These are phyloP conservation scores for Eupeodes corollae DNA, from an alignment of 1,140 invertebrate genomes.

Conservation along the genomic window DNA sequence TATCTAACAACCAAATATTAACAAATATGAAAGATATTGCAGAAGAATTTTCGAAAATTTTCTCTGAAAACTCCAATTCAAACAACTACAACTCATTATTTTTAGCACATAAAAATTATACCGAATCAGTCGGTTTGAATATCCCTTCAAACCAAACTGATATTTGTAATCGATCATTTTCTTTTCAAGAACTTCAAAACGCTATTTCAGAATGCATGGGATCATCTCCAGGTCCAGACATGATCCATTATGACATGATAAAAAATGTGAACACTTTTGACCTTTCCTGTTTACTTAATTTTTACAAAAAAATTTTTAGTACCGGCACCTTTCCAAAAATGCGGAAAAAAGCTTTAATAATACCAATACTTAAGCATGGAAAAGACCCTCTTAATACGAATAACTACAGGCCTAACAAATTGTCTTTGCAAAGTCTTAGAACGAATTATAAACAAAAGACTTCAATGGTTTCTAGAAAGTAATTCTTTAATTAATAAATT, in stretches of 20 bases:
- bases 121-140: neutral
- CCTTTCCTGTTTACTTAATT: constrained; percentile 2
- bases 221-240: constrained; percentile 10
- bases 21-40: neutral
- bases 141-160: neutral
- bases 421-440: constrained; percentile 13
- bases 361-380: constrained; percentile 17
- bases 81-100: neutral
- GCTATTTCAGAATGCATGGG: neutral
- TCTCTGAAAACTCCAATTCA: neutral
- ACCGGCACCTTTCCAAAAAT: constrained; percentile 8
- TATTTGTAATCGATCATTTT: neutral
- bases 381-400: constrained; percentile 2
- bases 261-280: constrained; percentile 3
- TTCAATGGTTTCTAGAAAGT: constrained; percentile 11
- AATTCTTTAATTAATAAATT: constrained; percentile 6
- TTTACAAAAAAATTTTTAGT: constrained; percentile 14
- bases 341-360: constrained; percentile 8
- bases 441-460: constrained; percentile 13
- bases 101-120: neutral
- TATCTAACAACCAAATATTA: neutral
- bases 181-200: neutral
- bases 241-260: constrained; percentile 7
- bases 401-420: constrained; percentile 16
- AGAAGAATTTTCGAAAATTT: neutral